phyloP scores from a whole-genome alignment of 2,888 invertebrate species.

The Teinopalpus imperialis region DNA sequence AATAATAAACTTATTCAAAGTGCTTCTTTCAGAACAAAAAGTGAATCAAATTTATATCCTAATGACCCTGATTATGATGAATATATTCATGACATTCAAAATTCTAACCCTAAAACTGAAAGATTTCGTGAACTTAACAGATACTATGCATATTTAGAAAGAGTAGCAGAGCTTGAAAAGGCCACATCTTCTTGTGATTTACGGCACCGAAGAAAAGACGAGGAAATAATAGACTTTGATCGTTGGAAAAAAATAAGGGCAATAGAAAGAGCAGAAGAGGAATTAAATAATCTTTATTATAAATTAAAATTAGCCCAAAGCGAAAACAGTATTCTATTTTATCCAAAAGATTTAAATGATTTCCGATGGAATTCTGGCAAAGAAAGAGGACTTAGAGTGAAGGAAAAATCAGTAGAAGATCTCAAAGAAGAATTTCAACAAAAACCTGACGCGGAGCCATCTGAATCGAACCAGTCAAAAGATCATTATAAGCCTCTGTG shows the following conservation, averaged over 20 bases:
- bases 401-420: slow-evolving; percentile 94
- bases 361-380: slow-evolving; percentile 88
- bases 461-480: slow-evolving; percentile 71
- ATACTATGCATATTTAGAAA: slow-evolving; percentile 92
- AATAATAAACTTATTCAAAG: slow-evolving; percentile 40
- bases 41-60: slow-evolving; percentile 57
- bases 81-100: slow-evolving; percentile 85
- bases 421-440: slow-evolving; percentile 89
- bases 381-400: slow-evolving; percentile 89
- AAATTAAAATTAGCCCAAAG: slow-evolving; percentile 90
- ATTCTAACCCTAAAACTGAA: slow-evolving; percentile 86
- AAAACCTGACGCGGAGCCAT: slow-evolving; percentile 78
- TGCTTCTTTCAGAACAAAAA: slow-evolving; percentile 50
- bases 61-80: slow-evolving; percentile 85
- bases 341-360: slow-evolving; percentile 87
- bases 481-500: slow-evolving; percentile 91
- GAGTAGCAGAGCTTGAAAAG: slow-evolving; percentile 91
- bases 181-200: slow-evolving; percentile 87
- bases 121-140: slow-evolving; percentile 92
- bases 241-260: slow-evolving; percentile 91
- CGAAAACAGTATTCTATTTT: slow-evolving; percentile 92
- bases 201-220: slow-evolving; percentile 87
- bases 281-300: slow-evolving; percentile 87
- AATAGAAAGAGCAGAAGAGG: slow-evolving; percentile 91
- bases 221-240: slow-evolving; percentile 93